Evolutionary conservation across 2,113 vertebrate genomes (phyloP).

Genomic region (Clarias macrocephalus): DNA sequence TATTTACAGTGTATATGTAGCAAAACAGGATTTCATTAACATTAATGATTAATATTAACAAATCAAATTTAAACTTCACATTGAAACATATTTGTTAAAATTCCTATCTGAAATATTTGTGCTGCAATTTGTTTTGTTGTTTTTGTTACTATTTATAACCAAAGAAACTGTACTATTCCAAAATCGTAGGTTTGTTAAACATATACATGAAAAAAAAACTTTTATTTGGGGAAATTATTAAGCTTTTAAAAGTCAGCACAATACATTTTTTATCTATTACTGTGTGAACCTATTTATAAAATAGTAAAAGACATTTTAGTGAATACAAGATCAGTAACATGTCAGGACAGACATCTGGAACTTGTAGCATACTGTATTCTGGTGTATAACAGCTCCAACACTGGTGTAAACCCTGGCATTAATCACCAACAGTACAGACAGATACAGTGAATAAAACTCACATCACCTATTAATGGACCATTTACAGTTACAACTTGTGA

Average conservation of each 20-base stretch:
- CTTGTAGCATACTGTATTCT: background rate
- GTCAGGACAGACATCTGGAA: background rate
- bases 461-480: background rate
- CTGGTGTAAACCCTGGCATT: background rate
- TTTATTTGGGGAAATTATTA: background rate
- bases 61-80: background rate
- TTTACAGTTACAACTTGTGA: background rate
- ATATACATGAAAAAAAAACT: background rate
- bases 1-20: background rate
- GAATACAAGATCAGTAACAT: background rate
- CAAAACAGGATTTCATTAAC: background rate
- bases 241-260: background rate
- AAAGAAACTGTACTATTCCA: background rate
- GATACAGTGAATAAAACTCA: background rate
- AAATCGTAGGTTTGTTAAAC: background rate
- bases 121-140: background rate
- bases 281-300: background rate
- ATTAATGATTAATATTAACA: background rate
- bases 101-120: background rate
- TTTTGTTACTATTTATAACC: background rate
- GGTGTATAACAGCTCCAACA: background rate
- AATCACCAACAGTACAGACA: background rate
- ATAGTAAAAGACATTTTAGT: background rate
- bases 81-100: background rate
- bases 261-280: background rate